These are phyloP conservation scores for Dasyprocta punctata DNA, from an alignment of 2,113 vertebrate species.

Conservation along the genomic window DNA sequence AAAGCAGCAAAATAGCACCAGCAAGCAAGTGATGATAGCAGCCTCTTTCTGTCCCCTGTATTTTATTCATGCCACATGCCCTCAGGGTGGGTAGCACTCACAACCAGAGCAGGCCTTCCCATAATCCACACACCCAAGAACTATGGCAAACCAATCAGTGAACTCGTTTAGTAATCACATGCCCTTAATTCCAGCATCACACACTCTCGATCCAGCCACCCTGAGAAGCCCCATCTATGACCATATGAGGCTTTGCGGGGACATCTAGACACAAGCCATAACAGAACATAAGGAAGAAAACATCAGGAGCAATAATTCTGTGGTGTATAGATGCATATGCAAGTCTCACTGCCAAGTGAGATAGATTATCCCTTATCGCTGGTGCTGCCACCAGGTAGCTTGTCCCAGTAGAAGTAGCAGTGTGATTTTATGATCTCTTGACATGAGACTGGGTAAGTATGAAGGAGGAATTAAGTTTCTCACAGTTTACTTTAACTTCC, in stretches of 20 bases:
- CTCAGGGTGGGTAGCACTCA: background rate
- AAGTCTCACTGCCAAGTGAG: background rate
- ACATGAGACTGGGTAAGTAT: background rate
- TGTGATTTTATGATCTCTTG: background rate
- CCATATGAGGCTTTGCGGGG: background rate
- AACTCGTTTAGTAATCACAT: background rate
- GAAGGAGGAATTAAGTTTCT: conserved; percentile 38
- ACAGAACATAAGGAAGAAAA: background rate
- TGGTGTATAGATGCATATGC: background rate
- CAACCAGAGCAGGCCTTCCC: background rate
- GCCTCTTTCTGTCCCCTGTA: background rate
- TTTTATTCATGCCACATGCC: background rate
- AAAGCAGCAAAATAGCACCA: background rate
- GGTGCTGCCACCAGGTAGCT: background rate
- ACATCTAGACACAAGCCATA: background rate
- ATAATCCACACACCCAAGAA: background rate
- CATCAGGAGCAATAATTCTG: background rate
- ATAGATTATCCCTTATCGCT: background rate
- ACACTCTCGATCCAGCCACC: background rate
- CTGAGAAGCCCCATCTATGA: background rate
- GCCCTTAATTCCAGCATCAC: background rate
- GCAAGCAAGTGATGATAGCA: background rate
- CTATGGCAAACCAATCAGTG: background rate
- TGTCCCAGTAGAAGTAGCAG: background rate
- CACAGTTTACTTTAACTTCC: conserved; percentile 49